Conservation (phyloP, 2,113 vertebrate species). For the Pardalotus punctatus region DNA sequence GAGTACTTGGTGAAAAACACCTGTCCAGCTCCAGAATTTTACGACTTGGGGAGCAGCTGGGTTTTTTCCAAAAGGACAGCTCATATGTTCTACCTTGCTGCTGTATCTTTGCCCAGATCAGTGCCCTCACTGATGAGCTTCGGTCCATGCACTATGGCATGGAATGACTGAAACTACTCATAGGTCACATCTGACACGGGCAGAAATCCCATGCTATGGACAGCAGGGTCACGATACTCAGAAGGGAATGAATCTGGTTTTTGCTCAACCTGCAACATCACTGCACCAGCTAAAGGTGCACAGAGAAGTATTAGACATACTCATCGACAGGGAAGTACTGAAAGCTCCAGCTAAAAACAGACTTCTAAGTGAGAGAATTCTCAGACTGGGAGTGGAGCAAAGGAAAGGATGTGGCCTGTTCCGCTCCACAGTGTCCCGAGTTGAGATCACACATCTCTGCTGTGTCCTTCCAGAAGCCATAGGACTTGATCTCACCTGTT, state of each 20-base stretch:
- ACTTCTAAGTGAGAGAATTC: not conserved
- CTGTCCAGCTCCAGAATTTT: not conserved
- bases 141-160: not conserved
- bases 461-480: not conserved
- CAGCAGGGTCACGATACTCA: not conserved
- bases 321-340: not conserved
- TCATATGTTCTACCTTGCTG: not conserved
- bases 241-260: not conserved
- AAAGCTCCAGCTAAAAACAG: not conserved
- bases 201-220: not conserved
- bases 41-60: not conserved
- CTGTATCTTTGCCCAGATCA: not conserved
- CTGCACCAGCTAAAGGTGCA: not conserved
- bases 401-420: not conserved
- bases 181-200: accelerated
- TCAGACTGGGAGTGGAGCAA: not conserved
- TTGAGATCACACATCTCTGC: not conserved
- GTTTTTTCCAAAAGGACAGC: not conserved
- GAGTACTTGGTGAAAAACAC: not conserved
- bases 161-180: not conserved
- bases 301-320: not conserved
- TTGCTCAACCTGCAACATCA: not conserved
- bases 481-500: not conserved
- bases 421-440: not conserved
- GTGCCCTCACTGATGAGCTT: not conserved